phyloP scores from a whole-genome alignment of 2,797 vertebrate species.

The Malurus leucopterus region DNA sequence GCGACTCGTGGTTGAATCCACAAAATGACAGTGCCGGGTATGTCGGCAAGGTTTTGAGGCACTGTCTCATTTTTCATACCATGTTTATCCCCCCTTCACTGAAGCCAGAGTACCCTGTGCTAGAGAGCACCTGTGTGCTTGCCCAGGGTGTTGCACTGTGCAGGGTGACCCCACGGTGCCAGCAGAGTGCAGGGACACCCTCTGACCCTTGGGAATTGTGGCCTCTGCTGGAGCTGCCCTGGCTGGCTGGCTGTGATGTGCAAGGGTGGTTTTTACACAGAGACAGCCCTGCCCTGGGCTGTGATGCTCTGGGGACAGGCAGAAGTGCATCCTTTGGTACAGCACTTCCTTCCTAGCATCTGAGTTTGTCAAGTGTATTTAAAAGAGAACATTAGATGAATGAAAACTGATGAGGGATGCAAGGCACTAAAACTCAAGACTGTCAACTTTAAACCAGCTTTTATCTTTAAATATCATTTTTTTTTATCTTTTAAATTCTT shows the following conservation, averaged over 20 bases:
- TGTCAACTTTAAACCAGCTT: conserved; percentile 8
- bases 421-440: background rate
- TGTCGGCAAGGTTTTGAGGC: background rate
- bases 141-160: background rate
- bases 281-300: background rate
- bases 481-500: conserved; percentile 20
- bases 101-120: background rate
- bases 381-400: background rate
- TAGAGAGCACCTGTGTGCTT: background rate
- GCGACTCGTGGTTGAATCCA: background rate
- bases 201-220: background rate
- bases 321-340: background rate
- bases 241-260: background rate
- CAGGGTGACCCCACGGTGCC: background rate
- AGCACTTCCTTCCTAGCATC: background rate
- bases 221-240: background rate
- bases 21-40: background rate
- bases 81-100: background rate
- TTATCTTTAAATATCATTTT: conserved; percentile 33
- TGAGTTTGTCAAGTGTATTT: background rate
- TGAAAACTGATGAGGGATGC: background rate
- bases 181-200: background rate
- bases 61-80: background rate
- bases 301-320: background rate
- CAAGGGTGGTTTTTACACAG: background rate